Base-by-base conservation (phyloP, 2,888 invertebrate genomes). In the Trichacis sp. region DNA sequence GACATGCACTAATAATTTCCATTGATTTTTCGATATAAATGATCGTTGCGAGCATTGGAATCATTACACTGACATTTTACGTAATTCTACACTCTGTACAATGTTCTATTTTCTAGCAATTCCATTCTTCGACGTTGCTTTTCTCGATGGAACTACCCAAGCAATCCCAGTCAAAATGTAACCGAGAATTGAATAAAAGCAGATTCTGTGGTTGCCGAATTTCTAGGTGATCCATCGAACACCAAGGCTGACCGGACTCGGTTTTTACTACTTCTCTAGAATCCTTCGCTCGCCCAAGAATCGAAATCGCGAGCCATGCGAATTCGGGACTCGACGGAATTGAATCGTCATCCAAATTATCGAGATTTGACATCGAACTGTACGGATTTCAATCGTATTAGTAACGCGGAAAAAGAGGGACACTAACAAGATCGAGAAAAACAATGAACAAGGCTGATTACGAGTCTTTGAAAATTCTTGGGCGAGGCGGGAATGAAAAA, bases 171-270 rank as follows among this genome's bases (percentile, higher is more conserved):
- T n/a, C n/a, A n/a, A n/a, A n/a, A n/a, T n/a, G n/a, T n/a, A n/a
- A n/a, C n/a, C n/a, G n/a, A n/a, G n/a, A n/a, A n/a, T n/a, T n/a
- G n/a, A n/a, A n/a, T n/a, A n/a, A n/a, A n/a, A n/a, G n/a, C n/a
- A 15, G 20, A 46, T 29, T 29, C 9, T 29, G 29, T 29, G 29
- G 29, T 6, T 33, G 6, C 4, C n/a, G n/a, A n/a, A 18, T 24
- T 40, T 24, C 29, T 30, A 38, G 38, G 47, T 48, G 40, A 60
- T 29, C 55, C 40, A 49, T 43, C 45, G 29, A 49, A 57, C 18
- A 33, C 51, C 68, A 59, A 66, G 74, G 68, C 73, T 74, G 74
- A 74, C 70, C 58, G 15, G 54, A 73, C 64, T 56, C 57, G 68
- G 20, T 54, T 48, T 56, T 71, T 73, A 72, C 74, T 72, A 74